These are phyloP conservation scores for Dolichotis patagonum DNA, from an alignment of 2,113 vertebrate species.

Conservation along the genomic window DNA sequence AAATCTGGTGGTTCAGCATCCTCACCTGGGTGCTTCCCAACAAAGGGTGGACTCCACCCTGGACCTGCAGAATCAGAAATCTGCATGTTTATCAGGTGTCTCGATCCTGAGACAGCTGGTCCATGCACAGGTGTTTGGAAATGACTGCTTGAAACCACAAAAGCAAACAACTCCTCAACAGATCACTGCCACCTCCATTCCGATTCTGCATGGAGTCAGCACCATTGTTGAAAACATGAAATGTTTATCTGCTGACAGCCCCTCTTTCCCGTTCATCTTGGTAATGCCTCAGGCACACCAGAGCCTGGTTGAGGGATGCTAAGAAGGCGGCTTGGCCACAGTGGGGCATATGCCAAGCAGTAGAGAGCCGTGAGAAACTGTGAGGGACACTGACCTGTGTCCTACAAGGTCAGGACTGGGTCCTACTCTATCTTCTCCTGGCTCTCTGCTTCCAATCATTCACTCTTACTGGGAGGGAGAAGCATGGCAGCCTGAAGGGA, in stretches of 20 bases:
- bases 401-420: neutral
- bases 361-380: neutral
- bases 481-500: conserved; percentile 74
- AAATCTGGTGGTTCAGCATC: neutral
- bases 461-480: conserved; percentile 16
- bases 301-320: neutral
- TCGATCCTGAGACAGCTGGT: neutral
- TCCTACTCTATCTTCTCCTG: neutral
- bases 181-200: neutral
- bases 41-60: neutral
- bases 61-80: neutral
- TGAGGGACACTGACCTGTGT: neutral
- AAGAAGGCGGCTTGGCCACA: neutral
- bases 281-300: neutral
- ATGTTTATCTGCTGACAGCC: neutral
- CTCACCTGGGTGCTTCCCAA: neutral
- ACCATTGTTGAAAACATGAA: neutral
- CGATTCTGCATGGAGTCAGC: rapidly evolving
- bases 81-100: neutral
- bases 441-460: neutral
- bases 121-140: neutral
- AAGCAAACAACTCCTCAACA: neutral
- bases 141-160: neutral
- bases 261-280: neutral
- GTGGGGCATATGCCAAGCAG: neutral